Evolutionary conservation across 2,113 vertebrate genomes (phyloP), one percentile per base, ranked within the genome.

Genomic region (Pterocles gutturalis): DNA sequence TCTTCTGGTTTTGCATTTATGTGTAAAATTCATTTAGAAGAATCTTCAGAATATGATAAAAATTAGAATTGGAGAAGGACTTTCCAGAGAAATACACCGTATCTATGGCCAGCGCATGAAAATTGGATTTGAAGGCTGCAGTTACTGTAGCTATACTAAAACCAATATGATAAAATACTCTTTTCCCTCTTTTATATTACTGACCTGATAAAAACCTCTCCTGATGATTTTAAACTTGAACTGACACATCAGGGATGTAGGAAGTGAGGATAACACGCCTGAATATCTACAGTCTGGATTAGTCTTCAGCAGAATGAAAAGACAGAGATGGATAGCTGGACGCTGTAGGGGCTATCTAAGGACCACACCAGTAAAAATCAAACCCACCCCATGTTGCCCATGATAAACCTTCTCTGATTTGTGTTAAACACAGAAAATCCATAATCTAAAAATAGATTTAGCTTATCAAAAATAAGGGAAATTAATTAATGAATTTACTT

Each of bases 1-100:
- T 98, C 87, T 98, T 95, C 95, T 96, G 54, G 83, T 83, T 97
- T 97, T 98, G 95, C 97, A 96, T 98, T 98, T 97, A 98, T 97
- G 95, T 98, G 93, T 96, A 95, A 95, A 96, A 95, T 97, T 98
- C 91, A 96, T 98, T 98, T 97, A 97, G 96, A 92, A 98, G 96
- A 97, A 96, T 98, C 95, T 96, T 90, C 92, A 61, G 95, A 97
- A 97, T 97, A 94, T 91, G 96, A 97, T 96, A 97, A 97, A 97
- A 97, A 96, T 96, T 97, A 96, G 96, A 97, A 96, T 10, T 92
- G 58, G 82, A 38, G 54, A 64, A 90, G 54, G 43, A 80, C 72
- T 96, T 93, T 83, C 28, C 33, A 90, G 88, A 97, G 94, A 95
- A 98, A 91, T 93, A 58, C 10, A 45, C 90, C 57, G 0, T 88